These are phyloP conservation scores for Steatornis caripensis DNA, from an alignment of 2,113 vertebrate genomes.

Conservation along the genomic window DNA sequence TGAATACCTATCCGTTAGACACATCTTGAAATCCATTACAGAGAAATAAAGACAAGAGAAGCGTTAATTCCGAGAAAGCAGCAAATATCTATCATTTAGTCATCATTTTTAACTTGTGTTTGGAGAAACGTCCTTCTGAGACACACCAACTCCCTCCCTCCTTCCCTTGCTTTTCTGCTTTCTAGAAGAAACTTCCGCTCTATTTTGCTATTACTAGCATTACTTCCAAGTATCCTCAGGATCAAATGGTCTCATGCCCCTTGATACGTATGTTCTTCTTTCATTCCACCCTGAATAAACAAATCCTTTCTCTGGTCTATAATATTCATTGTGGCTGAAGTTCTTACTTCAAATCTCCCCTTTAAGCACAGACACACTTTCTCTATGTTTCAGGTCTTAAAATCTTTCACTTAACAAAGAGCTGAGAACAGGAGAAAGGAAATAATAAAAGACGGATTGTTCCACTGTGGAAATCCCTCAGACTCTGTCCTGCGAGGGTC, in stretches of 20 bases:
- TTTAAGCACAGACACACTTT: background rate
- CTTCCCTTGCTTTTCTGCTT: background rate
- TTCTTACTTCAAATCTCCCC: background rate
- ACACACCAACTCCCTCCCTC: background rate
- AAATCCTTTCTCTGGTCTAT: background rate
- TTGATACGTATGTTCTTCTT: background rate
- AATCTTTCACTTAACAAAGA: background rate
- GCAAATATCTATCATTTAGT: background rate
- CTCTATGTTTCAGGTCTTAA: background rate
- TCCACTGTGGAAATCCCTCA: conserved; percentile 17
- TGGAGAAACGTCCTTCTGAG: background rate
- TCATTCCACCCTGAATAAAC: background rate
- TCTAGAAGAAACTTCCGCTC: background rate
- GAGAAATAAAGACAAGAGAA: background rate
- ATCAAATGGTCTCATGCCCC: background rate
- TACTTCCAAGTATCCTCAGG: background rate
- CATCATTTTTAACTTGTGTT: background rate
- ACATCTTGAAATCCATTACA: background rate
- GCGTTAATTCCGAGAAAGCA: background rate
- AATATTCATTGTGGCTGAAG: background rate
- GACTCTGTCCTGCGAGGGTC: background rate
- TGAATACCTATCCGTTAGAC: background rate
- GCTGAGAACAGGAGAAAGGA: conserved; percentile 14
- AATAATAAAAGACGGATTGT: conserved; percentile 24
- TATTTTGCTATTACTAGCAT: background rate